Evolutionary conservation across 2,797 vertebrate species (phyloP).

Genomic region (Pipistrellus nathusii): DNA sequence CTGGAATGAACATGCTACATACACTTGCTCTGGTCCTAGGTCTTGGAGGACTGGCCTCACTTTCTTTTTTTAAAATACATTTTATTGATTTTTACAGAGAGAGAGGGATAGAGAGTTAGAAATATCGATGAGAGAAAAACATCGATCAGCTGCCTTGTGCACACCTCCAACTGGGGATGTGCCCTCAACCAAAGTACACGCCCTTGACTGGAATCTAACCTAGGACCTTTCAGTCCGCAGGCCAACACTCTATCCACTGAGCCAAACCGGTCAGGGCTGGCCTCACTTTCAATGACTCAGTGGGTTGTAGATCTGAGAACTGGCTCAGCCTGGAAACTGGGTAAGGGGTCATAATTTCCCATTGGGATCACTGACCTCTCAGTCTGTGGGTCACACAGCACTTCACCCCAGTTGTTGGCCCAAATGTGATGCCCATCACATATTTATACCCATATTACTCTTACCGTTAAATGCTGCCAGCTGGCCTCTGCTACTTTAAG

Average conservation of each 20-base stretch:
- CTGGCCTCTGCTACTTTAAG: background rate
- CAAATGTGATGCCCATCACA: background rate
- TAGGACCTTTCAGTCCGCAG: too few relatives aligned
- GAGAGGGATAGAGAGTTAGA: too few relatives aligned
- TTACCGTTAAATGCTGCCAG: background rate
- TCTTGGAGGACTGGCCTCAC: background rate
- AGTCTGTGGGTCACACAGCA: background rate
- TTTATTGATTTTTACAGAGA: too few relatives aligned
- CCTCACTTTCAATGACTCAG: background rate
- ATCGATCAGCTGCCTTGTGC: too few relatives aligned
- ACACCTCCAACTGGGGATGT: too few relatives aligned
- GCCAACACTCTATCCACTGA: too few relatives aligned
- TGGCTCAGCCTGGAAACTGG: background rate
- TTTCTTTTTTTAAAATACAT: background rate
- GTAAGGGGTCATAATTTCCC: background rate
- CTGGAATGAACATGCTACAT: background rate
- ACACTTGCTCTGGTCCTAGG: background rate
- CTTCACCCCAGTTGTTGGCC: background rate
- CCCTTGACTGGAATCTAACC: too few relatives aligned
- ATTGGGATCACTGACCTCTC: background rate
- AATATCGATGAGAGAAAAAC: too few relatives aligned
- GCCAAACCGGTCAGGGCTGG: too few relatives aligned
- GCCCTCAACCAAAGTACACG: too few relatives aligned
- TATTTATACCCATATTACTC: background rate
- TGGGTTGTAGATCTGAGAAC: background rate